phyloP scores from a whole-genome alignment of 2,113 vertebrate genomes.

The Aphyosemion australe region DNA sequence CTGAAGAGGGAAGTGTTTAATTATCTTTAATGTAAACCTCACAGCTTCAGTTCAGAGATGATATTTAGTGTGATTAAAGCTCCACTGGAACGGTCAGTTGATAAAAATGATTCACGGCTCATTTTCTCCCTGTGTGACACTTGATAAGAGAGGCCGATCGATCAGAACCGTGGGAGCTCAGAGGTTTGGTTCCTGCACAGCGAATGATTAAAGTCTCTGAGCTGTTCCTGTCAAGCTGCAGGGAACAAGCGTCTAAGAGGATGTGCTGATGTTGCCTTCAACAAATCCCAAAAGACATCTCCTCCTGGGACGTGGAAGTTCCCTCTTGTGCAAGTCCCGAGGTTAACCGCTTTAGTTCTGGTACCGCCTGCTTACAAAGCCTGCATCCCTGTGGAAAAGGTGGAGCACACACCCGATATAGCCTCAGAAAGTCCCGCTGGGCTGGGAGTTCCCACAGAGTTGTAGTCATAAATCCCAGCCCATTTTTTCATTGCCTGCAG shows the following conservation, averaged over 20 bases:
- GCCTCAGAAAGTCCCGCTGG: conserved; percentile 5
- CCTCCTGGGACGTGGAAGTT: not conserved
- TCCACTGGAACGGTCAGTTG: not conserved
- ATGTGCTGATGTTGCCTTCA: conserved; percentile 1
- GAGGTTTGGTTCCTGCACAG: not conserved
- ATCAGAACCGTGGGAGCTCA: not conserved
- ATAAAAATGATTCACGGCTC: not conserved
- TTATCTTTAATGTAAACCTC: no score
- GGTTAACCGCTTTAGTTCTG: conserved; percentile 4
- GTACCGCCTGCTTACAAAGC: not conserved
- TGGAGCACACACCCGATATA: not conserved
- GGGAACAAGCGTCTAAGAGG: not conserved
- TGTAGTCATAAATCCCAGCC: not conserved
- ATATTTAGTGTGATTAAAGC: conserved; percentile 6
- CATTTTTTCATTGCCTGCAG: not conserved
- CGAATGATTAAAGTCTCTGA: not conserved
- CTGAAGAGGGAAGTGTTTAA: no score
- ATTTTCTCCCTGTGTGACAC: not conserved
- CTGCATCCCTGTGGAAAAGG: not conserved
- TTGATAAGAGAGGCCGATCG: not conserved
- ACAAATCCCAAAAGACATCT: conserved; percentile 1
- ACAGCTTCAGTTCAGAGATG: no score
- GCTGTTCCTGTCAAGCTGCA: conserved; percentile 1
- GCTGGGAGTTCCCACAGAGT: conserved; percentile 6
- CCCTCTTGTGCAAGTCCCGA: not conserved